These are phyloP conservation scores for Corticium candelabrum DNA, from an alignment of 37 sponge, comb jelly and placozoan genomes.

Conservation along the genomic window DNA sequence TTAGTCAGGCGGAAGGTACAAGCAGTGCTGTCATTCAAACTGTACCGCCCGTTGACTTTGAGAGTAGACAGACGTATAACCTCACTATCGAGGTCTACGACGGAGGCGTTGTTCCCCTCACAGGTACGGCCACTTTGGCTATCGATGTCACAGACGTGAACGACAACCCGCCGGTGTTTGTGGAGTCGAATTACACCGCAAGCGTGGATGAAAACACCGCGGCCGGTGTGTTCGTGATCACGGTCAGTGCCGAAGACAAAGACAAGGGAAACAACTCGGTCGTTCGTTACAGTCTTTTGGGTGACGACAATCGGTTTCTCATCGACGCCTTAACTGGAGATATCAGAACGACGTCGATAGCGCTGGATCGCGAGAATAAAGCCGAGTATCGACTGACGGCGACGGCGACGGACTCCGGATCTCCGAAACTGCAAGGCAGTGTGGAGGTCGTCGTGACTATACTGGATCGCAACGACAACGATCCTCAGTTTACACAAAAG, in stretches of 20 bases:
- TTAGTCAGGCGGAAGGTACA: not conserved
- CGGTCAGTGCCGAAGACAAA: not conserved
- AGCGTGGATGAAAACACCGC: not conserved
- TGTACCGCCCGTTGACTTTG: constrained; percentile 2
- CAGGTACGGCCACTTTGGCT: not conserved
- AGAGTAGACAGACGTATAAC: not conserved
- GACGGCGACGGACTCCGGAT: not conserved
- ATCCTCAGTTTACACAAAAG: not conserved
- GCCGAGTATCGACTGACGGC: not conserved
- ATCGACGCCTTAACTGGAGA: not conserved
- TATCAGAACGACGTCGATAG: not conserved
- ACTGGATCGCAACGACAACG: not conserved
- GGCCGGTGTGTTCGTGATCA: not conserved
- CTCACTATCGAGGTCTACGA: not conserved
- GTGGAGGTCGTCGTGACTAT: not conserved
- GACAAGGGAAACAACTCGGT: not conserved
- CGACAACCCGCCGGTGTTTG: constrained; percentile 7
- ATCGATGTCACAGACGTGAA: not conserved
- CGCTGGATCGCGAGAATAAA: constrained; percentile 3
- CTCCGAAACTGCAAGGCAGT: not conserved
- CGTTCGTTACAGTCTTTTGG: not conserved
- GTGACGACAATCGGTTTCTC: not conserved
- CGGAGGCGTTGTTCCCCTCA: not conserved
- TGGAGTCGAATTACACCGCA: not conserved
- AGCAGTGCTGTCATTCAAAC: not conserved